phyloP scores from a whole-genome alignment of 2,797 vertebrate genomes.

The Lophius americanus region DNA sequence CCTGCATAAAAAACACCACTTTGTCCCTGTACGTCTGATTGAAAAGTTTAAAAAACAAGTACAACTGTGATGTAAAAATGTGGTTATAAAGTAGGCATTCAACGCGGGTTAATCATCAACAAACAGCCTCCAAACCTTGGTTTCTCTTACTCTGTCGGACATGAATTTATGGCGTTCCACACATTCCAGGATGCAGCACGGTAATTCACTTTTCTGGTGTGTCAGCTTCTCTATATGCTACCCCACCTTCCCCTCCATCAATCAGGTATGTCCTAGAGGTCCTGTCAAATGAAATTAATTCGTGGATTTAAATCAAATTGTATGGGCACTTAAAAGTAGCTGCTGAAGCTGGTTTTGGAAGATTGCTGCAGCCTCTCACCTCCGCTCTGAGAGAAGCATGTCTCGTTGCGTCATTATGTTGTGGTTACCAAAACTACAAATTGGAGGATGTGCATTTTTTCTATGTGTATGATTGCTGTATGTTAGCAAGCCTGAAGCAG shows the following conservation, averaged over 20 bases:
- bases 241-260: constrained; percentile 33
- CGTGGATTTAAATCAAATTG: constrained; percentile 2
- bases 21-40: not conserved
- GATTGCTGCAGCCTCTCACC: not conserved
- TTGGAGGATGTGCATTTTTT: not conserved
- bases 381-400: not conserved
- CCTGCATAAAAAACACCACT: not conserved
- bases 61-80: constrained; percentile 1
- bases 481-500: too few relatives aligned
- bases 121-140: constrained; percentile 32
- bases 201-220: constrained; percentile 49
- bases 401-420: not conserved
- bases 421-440: not conserved
- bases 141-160: constrained; percentile 9
- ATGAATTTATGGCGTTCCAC: constrained; percentile 33
- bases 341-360: not conserved
- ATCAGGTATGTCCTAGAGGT: constrained; percentile 12
- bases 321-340: not conserved
- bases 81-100: constrained; percentile 15
- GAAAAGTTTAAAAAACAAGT: not conserved
- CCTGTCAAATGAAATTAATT: constrained; percentile 14
- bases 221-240: constrained; percentile 18
- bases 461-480: too few relatives aligned
- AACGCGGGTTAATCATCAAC: constrained; percentile 32
- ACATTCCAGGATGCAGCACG: constrained; percentile 41